Base-by-base conservation (phyloP, 2,888 invertebrate species). In the Pandemis corylana region DNA sequence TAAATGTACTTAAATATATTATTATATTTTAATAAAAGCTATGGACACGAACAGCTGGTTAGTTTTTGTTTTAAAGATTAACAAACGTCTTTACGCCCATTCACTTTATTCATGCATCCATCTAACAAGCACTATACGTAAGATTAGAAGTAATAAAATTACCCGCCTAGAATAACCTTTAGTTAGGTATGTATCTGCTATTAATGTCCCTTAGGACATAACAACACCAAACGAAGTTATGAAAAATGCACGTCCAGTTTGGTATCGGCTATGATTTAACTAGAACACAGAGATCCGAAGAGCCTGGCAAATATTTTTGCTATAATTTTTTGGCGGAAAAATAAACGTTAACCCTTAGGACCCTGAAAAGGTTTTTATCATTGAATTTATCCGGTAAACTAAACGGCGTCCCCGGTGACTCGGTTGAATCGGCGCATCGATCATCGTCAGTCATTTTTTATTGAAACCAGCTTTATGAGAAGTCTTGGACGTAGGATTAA, bases 361-460 rank as follows among this genome's bases (percentile, higher is more conserved):
- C 70, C 46, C 66, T 36, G 53, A 70, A 68, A 72, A 72, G 68
- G 71, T 72, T 56, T 68, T 74, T 76, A 72, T 76, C 76, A 77
- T 75, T 76, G 76, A 76, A 76, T 72, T 72, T 68, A 36, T 68
- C 76, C 66, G 76, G 70, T 71, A 75, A 75, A 75, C 75, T 72
- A 76, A 69, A 67, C 71, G 76, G 66, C 71, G 76, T 74, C 75
- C 73, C 73, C 66, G 62, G 68, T 71, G 75, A 74, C 76, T 77
- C 75, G 72, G 75, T 76, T 76, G 76, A 77, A 76, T 61, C 71
- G 69, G 70, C 49, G 63, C 78, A 80, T 80, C 79, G 77, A 80
- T 80, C 80, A 78, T 78, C 70, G 71, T 72, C 74, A 70, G 73
- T 70, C 70, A 77, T 78, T 78, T 80, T 77, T 77, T 78, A 77